Evolutionary conservation across 2,113 vertebrate species (phyloP).

Genomic region (Urocolius indicus): DNA sequence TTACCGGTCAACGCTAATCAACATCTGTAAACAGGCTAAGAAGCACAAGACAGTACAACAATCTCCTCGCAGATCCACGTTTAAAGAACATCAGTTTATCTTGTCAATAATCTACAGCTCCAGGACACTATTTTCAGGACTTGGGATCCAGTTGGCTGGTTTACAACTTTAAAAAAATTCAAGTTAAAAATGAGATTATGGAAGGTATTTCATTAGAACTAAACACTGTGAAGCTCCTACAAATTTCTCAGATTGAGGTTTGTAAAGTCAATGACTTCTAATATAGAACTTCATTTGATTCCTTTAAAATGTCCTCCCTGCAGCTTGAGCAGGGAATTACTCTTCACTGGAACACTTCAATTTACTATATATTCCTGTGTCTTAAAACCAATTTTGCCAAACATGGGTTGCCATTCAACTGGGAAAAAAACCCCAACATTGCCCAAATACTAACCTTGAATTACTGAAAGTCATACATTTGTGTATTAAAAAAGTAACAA

Average conservation of each 20-base stretch:
- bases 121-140: slow-evolving; percentile 16
- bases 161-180: slow-evolving; percentile 56
- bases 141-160: slow-evolving; percentile 48
- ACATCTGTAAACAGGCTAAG: slow-evolving; percentile 78
- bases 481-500: neutral
- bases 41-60: slow-evolving; percentile 80
- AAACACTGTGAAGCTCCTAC: slow-evolving; percentile 60
- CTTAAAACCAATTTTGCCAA: slow-evolving; percentile 50
- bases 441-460: slow-evolving; percentile 31
- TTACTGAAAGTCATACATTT: slow-evolving; percentile 10
- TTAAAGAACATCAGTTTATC: slow-evolving; percentile 73
- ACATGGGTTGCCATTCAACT: neutral
- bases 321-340: slow-evolving; percentile 11
- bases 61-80: slow-evolving; percentile 72
- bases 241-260: slow-evolving; percentile 11
- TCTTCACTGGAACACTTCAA: neutral
- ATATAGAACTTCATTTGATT: slow-evolving; percentile 10
- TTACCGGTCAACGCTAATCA: slow-evolving; percentile 83
- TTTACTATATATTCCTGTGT: neutral
- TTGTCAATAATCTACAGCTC: slow-evolving; percentile 70
- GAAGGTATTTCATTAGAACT: slow-evolving; percentile 39
- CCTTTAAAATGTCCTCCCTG: slow-evolving; percentile 41
- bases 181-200: slow-evolving; percentile 52
- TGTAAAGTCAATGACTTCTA: slow-evolving; percentile 38
- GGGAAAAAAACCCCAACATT: neutral